Evolutionary conservation across 2,888 invertebrate species (phyloP).

Genomic region (Isoperla grammatica): DNA sequence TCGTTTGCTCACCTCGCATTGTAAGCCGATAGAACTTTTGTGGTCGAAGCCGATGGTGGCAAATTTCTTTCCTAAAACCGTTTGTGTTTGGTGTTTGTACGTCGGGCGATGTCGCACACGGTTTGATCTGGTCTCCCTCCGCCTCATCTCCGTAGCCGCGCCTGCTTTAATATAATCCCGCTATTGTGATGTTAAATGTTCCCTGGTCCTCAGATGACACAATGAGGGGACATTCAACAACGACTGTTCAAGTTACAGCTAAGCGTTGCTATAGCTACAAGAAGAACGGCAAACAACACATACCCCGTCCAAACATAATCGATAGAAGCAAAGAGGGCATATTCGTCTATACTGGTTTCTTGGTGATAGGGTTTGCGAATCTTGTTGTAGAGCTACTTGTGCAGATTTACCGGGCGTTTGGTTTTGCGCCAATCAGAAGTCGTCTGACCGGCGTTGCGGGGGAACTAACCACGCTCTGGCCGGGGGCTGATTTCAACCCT

Average conservation of each 20-base stretch:
- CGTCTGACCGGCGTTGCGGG: no score
- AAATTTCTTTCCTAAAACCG: conserved; percentile 13
- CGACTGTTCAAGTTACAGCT: conserved; percentile 7
- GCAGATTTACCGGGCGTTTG: no score
- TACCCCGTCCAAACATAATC: background rate
- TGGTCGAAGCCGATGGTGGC: conserved; percentile 4
- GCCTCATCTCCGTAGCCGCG: conserved; percentile 4
- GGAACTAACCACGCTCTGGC: no score
- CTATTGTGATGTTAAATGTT: conserved; percentile 14
- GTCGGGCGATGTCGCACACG: background rate
- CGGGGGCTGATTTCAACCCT: no score
- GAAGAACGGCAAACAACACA: conserved; percentile 6
- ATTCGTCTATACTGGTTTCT: no score
- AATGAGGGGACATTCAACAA: conserved; percentile 1
- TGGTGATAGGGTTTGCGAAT: no score
- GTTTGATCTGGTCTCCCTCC: background rate
- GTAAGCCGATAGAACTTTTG: background rate
- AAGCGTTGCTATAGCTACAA: conserved; percentile 15
- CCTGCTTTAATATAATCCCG: conserved; percentile 10
- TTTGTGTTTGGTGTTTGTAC: conserved; percentile 10
- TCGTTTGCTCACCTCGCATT: background rate
- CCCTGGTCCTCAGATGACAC: conserved; percentile 8
- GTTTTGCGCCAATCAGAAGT: no score
- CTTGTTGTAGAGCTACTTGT: no score
- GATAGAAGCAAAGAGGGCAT: background rate